A percentile compares a stretch with the other conserved stretches of the same genome.
phyloP scores from a whole-genome alignment of 2,113 vertebrate genomes.

The Phyllostomus hastatus region DNA sequence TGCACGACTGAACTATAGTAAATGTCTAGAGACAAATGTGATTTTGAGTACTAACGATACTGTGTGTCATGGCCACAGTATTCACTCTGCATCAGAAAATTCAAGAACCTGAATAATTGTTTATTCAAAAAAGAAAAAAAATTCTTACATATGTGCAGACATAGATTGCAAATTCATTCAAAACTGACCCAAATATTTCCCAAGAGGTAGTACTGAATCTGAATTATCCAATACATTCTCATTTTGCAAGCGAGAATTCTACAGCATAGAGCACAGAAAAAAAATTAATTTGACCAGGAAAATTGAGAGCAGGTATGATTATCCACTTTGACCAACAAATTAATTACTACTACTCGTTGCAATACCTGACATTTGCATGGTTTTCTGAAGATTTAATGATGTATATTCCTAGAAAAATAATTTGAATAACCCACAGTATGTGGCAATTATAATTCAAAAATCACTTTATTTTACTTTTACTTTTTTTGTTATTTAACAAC shows the following conservation, averaged over 20 bases:
- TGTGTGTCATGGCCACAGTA: not conserved
- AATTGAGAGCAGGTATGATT: not conserved
- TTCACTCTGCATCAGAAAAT: not conserved
- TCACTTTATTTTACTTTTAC: not conserved
- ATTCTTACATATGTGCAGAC: not conserved
- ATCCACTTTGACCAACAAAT: not conserved
- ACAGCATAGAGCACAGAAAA: not conserved
- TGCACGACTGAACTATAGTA: not conserved
- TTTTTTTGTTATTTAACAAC: slow-evolving; percentile 12
- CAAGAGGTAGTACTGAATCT: not conserved
- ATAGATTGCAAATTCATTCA: not conserved
- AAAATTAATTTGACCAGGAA: not conserved
- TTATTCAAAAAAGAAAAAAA: not conserved
- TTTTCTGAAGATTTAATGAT: not conserved
- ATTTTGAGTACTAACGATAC: not conserved
- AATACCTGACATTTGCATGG: not conserved
- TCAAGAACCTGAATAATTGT: not conserved
- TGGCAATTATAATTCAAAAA: not conserved
- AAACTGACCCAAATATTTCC: not conserved
- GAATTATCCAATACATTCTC: not conserved
- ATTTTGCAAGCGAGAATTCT: not conserved
- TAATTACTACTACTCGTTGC: not conserved
- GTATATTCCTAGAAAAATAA: not conserved
- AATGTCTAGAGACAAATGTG: not conserved
- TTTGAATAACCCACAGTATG: not conserved